Base-by-base conservation (phyloP, 2,888 invertebrate genomes). In the Biston stratarius region DNA sequence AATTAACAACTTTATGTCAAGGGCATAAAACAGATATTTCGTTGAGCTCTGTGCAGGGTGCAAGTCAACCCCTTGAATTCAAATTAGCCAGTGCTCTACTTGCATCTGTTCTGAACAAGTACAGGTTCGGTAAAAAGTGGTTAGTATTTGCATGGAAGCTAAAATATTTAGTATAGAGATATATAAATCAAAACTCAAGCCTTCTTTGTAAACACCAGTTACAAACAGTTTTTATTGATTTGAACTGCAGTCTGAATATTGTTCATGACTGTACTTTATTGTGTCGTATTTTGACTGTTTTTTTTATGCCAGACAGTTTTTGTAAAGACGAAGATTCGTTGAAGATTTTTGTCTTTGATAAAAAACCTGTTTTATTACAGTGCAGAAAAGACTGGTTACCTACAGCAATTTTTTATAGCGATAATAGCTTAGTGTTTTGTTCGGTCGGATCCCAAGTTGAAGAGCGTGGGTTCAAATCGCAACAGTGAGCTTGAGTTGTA, bases 71-170 rank as follows among this genome's bases (percentile, higher is more conserved):
- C 51, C 51, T 51, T 51, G 51, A 51, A 51, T 51, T 51, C 73
- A 84, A 88, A 89, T 89, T 84, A 88, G 85, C 79, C 67, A 66
- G 83, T 84, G 80, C 72, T 73, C 72, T 77, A 82, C 82, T 79
- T 78, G 81, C 84, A 85, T 85, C 85, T 85, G 85, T 84, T 83
- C 75, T 66, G 62, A 69, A 62, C 56, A 52, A 1, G 51, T 51
- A 51, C 34, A 51, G 51, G 36, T 51, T 51, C 3, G 0, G 51
- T 34, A 49, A 78, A 65, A 77, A 67, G 63, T 74, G 65, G 61
- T 72, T 58, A 45, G 34, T 47, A 24, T 57, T 56, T 55, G 10
- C 45, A 42, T n/a, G 10, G 40, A 57, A 42, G n/a, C 11, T 52
- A 44, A 53, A 53, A 38, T 38, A 36, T 59, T 45, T 42, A 42